A percentile compares a stretch with the other conserved stretches of the same genome.
Conservation (phyloP, 2,888 invertebrate species). For the Hydraecia micacea region DNA sequence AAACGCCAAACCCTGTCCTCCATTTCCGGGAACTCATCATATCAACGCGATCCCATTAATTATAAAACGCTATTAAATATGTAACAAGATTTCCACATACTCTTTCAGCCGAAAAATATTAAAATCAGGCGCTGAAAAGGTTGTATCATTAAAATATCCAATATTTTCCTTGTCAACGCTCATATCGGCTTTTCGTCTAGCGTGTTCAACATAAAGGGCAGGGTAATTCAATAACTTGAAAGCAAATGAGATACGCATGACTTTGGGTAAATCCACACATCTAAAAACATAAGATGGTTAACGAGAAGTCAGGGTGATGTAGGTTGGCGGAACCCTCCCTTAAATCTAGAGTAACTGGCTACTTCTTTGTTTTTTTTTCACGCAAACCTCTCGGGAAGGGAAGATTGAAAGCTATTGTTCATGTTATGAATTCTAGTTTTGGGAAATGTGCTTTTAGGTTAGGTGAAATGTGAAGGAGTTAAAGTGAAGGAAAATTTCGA, state of each 20-base stretch:
- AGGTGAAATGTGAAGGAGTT: slow-evolving; percentile 9
- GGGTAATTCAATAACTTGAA: slow-evolving; percentile 62
- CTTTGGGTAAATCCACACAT: slow-evolving; percentile 50
- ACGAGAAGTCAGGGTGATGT: slow-evolving; percentile 52
- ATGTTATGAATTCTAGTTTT: slow-evolving; percentile 59
- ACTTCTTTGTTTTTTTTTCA: slow-evolving; percentile 56
- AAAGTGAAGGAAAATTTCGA: slow-evolving; percentile 8
- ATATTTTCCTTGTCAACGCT: slow-evolving; percentile 62
- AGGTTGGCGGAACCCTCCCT: slow-evolving; percentile 41
- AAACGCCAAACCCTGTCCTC: not conserved
- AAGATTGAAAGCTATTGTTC: slow-evolving; percentile 58
- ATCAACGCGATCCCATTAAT: slow-evolving; percentile 20
- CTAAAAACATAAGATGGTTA: slow-evolving; percentile 63
- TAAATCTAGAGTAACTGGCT: slow-evolving; percentile 58
- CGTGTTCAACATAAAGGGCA: slow-evolving; percentile 36
- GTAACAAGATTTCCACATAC: slow-evolving; percentile 26
- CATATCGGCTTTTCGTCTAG: slow-evolving; percentile 48
- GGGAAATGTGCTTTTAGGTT: slow-evolving; percentile 26
- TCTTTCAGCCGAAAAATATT: slow-evolving; percentile 30
- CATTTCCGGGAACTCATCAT: slow-evolving; percentile 7
- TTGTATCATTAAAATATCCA: slow-evolving; percentile 61
- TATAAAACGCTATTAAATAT: slow-evolving; percentile 30
- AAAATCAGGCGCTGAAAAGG: slow-evolving; percentile 40
- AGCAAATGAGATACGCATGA: slow-evolving; percentile 56
- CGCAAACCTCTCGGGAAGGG: slow-evolving; percentile 38